A percentile compares a stretch with the other conserved stretches of the same genome.
phyloP scores from a whole-genome alignment of 2,888 invertebrate species.

The Hermodice carunculata region DNA sequence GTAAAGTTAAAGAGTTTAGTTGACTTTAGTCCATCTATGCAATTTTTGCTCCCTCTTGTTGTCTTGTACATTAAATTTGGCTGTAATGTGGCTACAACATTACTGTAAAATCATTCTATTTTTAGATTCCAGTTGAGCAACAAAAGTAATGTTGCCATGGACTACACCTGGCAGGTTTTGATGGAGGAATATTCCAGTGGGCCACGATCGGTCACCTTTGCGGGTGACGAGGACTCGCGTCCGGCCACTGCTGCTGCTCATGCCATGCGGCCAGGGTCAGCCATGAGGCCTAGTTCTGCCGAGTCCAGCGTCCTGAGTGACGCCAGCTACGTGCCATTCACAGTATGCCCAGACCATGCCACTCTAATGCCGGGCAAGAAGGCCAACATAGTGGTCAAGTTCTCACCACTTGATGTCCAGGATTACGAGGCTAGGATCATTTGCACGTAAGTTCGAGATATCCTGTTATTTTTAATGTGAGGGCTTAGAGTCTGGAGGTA shows the following conservation, averaged over 20 bases:
- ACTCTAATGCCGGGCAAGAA: slow-evolving; percentile 61
- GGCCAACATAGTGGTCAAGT: slow-evolving; percentile 57
- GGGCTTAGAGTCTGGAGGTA: too few relatives aligned
- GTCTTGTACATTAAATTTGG: too few relatives aligned
- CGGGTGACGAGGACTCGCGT: slow-evolving; percentile 50
- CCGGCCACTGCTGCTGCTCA: slow-evolving; percentile 29
- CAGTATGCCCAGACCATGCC: slow-evolving; percentile 66
- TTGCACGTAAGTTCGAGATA: slow-evolving; percentile 59
- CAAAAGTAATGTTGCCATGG: slow-evolving; percentile 61
- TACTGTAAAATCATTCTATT: too few relatives aligned
- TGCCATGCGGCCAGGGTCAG: slow-evolving; percentile 20
- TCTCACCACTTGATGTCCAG: slow-evolving; percentile 67
- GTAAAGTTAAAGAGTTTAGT: too few relatives aligned
- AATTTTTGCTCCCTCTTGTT: too few relatives aligned
- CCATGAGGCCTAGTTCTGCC: slow-evolving; percentile 52
- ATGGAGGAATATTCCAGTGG: slow-evolving; percentile 61
- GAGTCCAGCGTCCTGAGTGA: slow-evolving; percentile 49
- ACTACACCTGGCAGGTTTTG: slow-evolving; percentile 67
- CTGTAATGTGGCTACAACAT: too few relatives aligned
- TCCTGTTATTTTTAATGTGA: too few relatives aligned
- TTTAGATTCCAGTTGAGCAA: slow-evolving; percentile 60
- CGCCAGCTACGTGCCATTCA: slow-evolving; percentile 63
- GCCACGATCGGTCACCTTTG: slow-evolving; percentile 60
- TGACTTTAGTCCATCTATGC: too few relatives aligned
- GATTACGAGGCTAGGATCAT: slow-evolving; percentile 66